These are phyloP conservation scores for Furcifer pardalis DNA, from an alignment of 2,797 vertebrate species.

Conservation along the genomic window DNA sequence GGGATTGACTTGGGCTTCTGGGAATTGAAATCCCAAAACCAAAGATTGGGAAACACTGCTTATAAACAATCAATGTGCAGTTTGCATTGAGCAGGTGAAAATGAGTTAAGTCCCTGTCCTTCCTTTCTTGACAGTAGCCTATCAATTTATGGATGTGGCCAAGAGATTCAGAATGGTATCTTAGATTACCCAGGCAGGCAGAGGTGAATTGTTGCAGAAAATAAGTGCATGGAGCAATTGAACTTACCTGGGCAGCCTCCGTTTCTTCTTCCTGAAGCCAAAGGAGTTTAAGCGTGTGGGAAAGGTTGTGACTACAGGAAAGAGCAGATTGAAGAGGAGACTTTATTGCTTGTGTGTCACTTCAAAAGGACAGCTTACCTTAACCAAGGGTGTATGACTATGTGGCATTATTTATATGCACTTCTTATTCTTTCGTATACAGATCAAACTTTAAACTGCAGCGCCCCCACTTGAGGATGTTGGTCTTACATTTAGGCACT, in stretches of 20 bases:
- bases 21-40: too few relatives aligned
- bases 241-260: not conserved
- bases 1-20: too few relatives aligned
- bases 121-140: not conserved
- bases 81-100: too few relatives aligned
- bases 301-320: not conserved
- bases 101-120: not conserved
- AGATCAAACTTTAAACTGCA: too few relatives aligned
- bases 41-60: too few relatives aligned
- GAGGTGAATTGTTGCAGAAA: constrained; percentile 13
- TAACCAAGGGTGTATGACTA: too few relatives aligned
- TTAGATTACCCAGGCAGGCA: constrained; percentile 1
- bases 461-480: too few relatives aligned
- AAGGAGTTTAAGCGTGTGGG: not conserved
- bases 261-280: not conserved
- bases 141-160: not conserved
- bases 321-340: not conserved
- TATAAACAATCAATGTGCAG: too few relatives aligned
- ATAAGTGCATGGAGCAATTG: constrained; percentile 6
- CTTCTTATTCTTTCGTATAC: too few relatives aligned
- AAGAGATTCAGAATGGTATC: constrained; percentile 11
- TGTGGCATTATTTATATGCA: too few relatives aligned
- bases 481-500: too few relatives aligned
- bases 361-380: too few relatives aligned
- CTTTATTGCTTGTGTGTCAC: not conserved